phyloP scores from a whole-genome alignment of 2,113 vertebrate genomes.

The Lonchura striata region DNA sequence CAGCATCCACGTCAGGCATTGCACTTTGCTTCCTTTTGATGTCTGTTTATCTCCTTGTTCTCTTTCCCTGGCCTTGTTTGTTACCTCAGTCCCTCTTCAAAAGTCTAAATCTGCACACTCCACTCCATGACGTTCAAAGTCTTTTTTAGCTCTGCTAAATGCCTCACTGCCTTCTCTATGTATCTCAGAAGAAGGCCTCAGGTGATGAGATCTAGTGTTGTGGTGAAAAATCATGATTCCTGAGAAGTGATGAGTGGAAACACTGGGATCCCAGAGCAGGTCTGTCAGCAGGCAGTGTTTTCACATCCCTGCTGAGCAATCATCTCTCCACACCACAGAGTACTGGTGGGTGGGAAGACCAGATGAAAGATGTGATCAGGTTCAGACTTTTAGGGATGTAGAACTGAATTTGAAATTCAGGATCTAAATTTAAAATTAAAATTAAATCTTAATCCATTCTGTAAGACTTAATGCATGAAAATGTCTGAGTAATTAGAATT shows the following conservation, averaged over 20 bases:
- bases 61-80: not conserved
- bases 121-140: not conserved
- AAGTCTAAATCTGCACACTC: not conserved
- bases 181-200: not conserved
- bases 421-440: not conserved
- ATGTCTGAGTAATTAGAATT: not conserved
- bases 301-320: rapidly evolving
- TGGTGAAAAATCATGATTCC: not conserved
- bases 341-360: not conserved
- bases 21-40: not conserved
- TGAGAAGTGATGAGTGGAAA: not conserved
- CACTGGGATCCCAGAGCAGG: not conserved
- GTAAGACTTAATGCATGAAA: not conserved
- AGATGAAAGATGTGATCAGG: not conserved
- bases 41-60: not conserved
- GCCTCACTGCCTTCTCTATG: not conserved
- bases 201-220: not conserved
- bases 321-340: not conserved
- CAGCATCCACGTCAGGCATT: not conserved
- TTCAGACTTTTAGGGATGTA: not conserved
- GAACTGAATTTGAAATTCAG: not conserved
- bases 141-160: not conserved
- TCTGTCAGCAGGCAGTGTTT: not conserved
- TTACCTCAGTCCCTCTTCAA: not conserved
- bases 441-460: not conserved